Evolutionary conservation across 2,113 vertebrate genomes (phyloP), one percentile per base, ranked within the genome.

Genomic region (Callospermophilus lateralis): DNA sequence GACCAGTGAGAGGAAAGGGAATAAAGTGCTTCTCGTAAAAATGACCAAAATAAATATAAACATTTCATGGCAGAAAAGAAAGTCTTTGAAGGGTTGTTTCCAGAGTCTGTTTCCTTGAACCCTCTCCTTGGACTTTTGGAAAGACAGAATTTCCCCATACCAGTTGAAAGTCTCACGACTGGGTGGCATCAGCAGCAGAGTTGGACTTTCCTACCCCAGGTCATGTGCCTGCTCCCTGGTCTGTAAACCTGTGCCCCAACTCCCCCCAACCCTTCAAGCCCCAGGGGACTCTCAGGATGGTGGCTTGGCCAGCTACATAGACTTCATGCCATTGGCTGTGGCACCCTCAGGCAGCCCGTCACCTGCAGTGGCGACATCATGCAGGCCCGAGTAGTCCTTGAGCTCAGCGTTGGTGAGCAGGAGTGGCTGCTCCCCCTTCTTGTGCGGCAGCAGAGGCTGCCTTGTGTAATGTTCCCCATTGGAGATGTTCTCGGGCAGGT

Each of bases 361-460:
- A 3, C 99, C 99, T 81, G 98, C 98, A 0, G 98, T 97, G 51
- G 98, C 98, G 0, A 98, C 99, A 63, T 99, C 99, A 0, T 99
- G 99, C 68, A 99, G 99, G 5, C 99, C 99, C 0, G 99, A 99
- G 97, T 99, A 99, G 98, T 99, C 99, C 97, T 99, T 99, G 97
- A 99, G 99, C 97, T 99, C 99, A 0, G 98, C 99, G 97, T 99
- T 99, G 97, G 99, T 99, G 20, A 99, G 99, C 30, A 99, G 99
- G 84, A 99, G 99, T 1, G 99, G 99, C 98, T 99, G 99, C 97
- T 99, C 99, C 0, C 99, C 99, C 94, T 99, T 99, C 97, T 98
- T 98, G 55, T 99, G 99, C 0, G 98, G 99, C 93, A 99, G 98
- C 89, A 99, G 99, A 0, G 99, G 99, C 98, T 99, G 99, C 32